Conservation (phyloP, 2,113 vertebrate genomes). For the Nipponia nippon region DNA sequence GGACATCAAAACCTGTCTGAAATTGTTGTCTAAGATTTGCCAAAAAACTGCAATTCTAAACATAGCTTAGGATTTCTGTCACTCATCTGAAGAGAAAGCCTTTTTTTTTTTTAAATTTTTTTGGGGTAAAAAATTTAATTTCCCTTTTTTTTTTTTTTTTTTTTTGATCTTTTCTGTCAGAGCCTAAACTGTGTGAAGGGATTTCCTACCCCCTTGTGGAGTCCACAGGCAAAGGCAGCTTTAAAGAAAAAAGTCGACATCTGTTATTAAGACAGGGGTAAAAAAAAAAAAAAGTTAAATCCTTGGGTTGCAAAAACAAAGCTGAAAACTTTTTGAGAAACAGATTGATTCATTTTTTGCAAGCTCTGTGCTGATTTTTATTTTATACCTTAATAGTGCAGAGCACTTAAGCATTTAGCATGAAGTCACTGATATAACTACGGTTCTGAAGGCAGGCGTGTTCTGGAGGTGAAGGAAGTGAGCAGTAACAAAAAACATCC, state of each 20-base stretch:
- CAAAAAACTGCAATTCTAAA: background rate
- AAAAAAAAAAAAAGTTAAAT: background rate
- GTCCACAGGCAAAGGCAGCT: background rate
- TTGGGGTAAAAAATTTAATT: too few species aligned
- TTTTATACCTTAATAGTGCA: background rate
- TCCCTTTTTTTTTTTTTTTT: too few species aligned
- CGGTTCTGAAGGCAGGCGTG: background rate
- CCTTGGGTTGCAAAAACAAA: background rate
- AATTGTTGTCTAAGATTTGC: background rate
- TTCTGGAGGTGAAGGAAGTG: background rate
- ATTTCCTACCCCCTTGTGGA: slow-evolving; percentile 29
- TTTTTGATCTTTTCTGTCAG: background rate
- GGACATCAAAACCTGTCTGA: background rate
- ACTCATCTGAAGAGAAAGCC: background rate
- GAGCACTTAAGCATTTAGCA: background rate
- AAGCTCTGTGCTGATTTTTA: background rate
- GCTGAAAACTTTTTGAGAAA: background rate
- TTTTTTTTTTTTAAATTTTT: too few species aligned
- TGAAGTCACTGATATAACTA: background rate
- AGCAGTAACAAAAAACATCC: background rate
- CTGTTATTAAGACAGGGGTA: accelerated
- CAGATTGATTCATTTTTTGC: background rate
- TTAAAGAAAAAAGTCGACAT: background rate
- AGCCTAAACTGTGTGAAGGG: background rate
- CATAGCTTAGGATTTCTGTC: background rate